Percentiles rank a stretch among this genome's conserved stretches.
Evolutionary conservation across 1,140 invertebrate genomes (phyloP).

Genomic region (Drosophila varians): DNA sequence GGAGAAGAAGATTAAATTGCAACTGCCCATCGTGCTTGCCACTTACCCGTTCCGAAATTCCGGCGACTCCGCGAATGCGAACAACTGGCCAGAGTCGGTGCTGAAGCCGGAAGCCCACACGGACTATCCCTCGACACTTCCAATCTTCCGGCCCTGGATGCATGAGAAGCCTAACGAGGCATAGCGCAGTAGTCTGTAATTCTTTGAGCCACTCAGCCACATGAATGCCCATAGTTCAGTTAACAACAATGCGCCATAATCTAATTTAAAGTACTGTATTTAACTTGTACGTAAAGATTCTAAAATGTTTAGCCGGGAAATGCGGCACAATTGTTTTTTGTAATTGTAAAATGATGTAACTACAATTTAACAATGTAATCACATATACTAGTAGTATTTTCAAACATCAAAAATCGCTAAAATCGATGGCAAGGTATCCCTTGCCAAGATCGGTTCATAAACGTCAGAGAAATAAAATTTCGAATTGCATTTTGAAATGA

Average conservation of each 20-base stretch:
- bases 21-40: conserved; percentile 95
- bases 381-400: too few relatives aligned
- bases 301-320: conserved; percentile 13
- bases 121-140: conserved; percentile 95
- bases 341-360: conserved; percentile 27
- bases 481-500: too few relatives aligned
- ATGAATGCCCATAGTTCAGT: conserved; percentile 30
- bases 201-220: not conserved
- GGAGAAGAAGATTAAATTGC: conserved; percentile 95
- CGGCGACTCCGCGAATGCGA: conserved; percentile 85
- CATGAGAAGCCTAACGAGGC: conserved; percentile 84
- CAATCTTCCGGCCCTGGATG: conserved; percentile 95
- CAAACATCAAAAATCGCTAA: too few relatives aligned
- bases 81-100: conserved; percentile 86
- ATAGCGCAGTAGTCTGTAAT: conserved; percentile 12
- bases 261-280: conserved; percentile 63
- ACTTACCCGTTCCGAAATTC: conserved; percentile 93
- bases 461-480: too few relatives aligned
- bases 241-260: conserved; percentile 64
- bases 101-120: conserved; percentile 91
- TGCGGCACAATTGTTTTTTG: conserved; percentile 22
- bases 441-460: too few relatives aligned
- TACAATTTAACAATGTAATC: not conserved
- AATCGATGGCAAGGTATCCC: too few relatives aligned
- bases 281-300: conserved; percentile 42